A percentile compares a stretch with the other conserved stretches of the same genome.
phyloP scores from a whole-genome alignment of 2,888 invertebrate species.

The Pardosa pseudoannulata region DNA sequence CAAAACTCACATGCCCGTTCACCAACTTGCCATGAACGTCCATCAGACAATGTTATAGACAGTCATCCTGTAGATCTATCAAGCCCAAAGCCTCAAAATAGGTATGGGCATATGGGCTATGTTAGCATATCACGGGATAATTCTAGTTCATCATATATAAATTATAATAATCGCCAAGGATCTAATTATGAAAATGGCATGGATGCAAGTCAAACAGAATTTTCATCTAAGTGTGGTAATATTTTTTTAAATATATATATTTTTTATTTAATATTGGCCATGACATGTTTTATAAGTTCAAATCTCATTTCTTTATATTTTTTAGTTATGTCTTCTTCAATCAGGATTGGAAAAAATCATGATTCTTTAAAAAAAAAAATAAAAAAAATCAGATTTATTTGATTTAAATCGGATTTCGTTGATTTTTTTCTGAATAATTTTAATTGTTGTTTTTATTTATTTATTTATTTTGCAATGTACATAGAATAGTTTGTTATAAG shows the following conservation, averaged over 20 bases:
- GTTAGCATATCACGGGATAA: conserved; percentile 14
- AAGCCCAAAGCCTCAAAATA: conserved; percentile 45
- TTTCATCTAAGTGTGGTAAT: conserved; percentile 19
- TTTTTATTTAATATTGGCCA: not conserved
- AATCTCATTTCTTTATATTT: too few species aligned
- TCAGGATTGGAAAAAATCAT: too few species aligned
- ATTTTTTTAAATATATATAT: not conserved
- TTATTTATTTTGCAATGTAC: too few species aligned
- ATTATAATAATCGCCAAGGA: conserved; percentile 24
- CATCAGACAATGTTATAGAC: conserved; percentile 39
- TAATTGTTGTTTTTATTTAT: too few species aligned
- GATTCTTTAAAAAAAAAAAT: too few species aligned
- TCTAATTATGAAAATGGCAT: conserved; percentile 54
- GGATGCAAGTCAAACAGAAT: conserved; percentile 38
- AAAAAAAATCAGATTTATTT: too few species aligned
- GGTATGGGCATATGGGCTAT: conserved; percentile 40
- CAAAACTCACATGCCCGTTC: conserved; percentile 34
- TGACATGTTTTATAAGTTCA: too few species aligned
- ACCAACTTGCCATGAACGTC: conserved; percentile 26
- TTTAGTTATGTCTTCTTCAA: too few species aligned
- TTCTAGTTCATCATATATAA: conserved; percentile 28
- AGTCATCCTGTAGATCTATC: conserved; percentile 68
- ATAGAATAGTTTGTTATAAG: too few species aligned
- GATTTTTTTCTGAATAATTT: too few species aligned
- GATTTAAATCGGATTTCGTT: too few species aligned